Evolutionary conservation across 2,888 invertebrate species (phyloP), one percentile per base, ranked within the genome.

Genomic region (Diaphora mendica): DNA sequence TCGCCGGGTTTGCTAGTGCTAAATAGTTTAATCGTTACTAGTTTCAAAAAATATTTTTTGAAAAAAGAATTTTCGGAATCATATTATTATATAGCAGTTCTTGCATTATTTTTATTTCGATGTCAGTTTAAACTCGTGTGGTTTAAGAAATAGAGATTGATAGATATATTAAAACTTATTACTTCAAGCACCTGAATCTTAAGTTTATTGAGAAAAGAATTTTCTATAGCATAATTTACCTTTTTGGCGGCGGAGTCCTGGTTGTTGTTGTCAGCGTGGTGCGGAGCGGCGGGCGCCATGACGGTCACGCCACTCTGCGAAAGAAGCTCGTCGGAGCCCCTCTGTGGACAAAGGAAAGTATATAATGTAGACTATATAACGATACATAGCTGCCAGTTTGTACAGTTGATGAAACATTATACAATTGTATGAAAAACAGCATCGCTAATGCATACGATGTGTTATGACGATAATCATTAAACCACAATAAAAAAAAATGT

Each of bases 281-380:
- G 97, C 86, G 98, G 98, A 96, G 98, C 98, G 96, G 98, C 98
- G 91, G 98, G 98, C 96, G 98, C 98, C 97, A 99, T 98, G 94
- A 98, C 97, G 96, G 98, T 98, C 94, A 99, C 98, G 96, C 98
- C 98, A 96, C 98, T 98, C 96, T 98, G 98, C 96, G 98, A 98
- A 96, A 99, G 97, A 96, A 99, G 97, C 97, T 99, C 99, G 97
- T 99, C 99, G 95, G 99, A 99, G 96, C 99, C 99, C 96, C 99
- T 98, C 99, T 99, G 97, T 71, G 91, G 79, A 85, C 77, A 81
- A 88, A 74, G 69, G 30, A 77, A 23, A 79, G 67, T 64, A 64
- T 26, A 42, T 42, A 33, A n/a, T 55, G 23, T 59, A 59, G 33
- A 55, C 33, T 26, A 33, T 20, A 20, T n/a, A 55, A 55, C 1